These are phyloP conservation scores for Boloria selene DNA, from an alignment of 2,888 invertebrate species.

Conservation along the genomic window DNA sequence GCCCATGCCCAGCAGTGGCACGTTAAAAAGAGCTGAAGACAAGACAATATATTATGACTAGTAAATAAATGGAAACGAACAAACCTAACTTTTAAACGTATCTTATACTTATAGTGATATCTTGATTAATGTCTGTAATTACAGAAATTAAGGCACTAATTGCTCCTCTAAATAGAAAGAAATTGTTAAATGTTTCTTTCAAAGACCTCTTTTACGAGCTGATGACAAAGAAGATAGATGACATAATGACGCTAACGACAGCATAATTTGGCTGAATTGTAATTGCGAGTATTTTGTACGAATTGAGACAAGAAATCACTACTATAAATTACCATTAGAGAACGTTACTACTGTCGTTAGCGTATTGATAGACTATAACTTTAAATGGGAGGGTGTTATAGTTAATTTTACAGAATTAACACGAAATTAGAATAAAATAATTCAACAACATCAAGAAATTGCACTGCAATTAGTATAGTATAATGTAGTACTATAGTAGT, in stretches of 20 bases:
- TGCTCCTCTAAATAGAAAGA: slow-evolving; percentile 7
- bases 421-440: too few species aligned
- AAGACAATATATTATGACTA: too few species aligned
- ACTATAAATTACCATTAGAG: neutral
- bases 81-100: neutral
- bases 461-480: too few species aligned
- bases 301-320: slow-evolving; percentile 29
- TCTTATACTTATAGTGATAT: neutral
- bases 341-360: neutral
- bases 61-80: neutral
- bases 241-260: slow-evolving; percentile 30
- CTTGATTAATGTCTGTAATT: slow-evolving; percentile 10
- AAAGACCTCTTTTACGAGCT: neutral
- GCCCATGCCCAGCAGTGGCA: too few species aligned
- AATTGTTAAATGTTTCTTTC: neutral
- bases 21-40: too few species aligned
- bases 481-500: too few species aligned
- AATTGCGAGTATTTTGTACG: slow-evolving; percentile 36
- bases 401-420: too few species aligned
- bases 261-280: slow-evolving; percentile 31
- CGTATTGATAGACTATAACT: neutral
- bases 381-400: neutral
- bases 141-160: slow-evolving; percentile 19
- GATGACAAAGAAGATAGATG: slow-evolving; percentile 29
- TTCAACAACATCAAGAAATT: too few species aligned